Evolutionary conservation across 92 coral and sea anemone genomes (phyloP), one percentile per base, ranked within the genome.

Genomic region (Isaurus tuberculatus): DNA sequence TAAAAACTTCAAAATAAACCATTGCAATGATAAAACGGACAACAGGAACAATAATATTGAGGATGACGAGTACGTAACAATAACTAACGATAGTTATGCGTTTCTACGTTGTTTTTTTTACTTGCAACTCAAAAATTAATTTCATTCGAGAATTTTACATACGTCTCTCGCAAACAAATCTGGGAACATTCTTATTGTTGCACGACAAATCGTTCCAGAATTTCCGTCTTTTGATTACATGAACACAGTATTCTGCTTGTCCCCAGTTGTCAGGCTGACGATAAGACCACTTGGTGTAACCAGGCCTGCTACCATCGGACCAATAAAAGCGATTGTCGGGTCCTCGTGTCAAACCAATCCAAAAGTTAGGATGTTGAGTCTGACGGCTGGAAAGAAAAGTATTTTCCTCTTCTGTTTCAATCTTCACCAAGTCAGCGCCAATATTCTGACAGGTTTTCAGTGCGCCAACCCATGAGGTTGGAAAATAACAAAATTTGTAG

Each of bases 291-390:
- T 40, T 70, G 4, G 75, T 70, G 53, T 42, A 70, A 23, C 75
- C 75, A 37, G 51, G 55, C 31, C 33, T 70, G 55, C 75, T 70
- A 40, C 75, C 75, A 40, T 70, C 75, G 3, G 30, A 8, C 75
- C 75, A 70, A 22, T 70, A 70, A 40, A 70, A 70, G 22, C 29
- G 57, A 28, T 37, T 36, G n/a, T 70, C 72, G 16, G 72, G 72
- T 17, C 72, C 72, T 19, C 72, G 32, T 67, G 72, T 30, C 32
- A 67, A 67, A n/a, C 75, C 75, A 15, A 70, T 70, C 75, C 75
- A 70, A 42, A 42, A 1, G 2, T 37, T 17, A 22, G 75, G 31
- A 28, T 8, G 14, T 1, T n/a, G 49, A 3, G 5, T 70, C 40
- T 67, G 42, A 17, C 17, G 27, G 44, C 32, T 67, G 72, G 16